phyloP scores from a whole-genome alignment of 35 echinoderm and acorn worm species.

The Heliocidaris tuberculata region DNA sequence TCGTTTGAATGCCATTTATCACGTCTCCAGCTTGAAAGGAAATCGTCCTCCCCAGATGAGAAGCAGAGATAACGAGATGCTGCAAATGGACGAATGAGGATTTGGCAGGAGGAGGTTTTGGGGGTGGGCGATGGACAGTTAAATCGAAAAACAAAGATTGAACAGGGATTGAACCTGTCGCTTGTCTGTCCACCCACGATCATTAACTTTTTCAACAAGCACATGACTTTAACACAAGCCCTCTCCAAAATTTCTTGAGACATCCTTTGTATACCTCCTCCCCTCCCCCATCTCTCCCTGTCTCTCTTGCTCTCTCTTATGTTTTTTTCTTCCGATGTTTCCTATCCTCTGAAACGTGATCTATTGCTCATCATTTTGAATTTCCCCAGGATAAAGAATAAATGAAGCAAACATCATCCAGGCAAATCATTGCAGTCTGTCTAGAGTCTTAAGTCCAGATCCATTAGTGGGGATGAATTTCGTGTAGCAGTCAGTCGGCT shows the following conservation, averaged over 20 bases:
- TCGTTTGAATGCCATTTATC: conserved; percentile 17
- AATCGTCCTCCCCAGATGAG: not conserved
- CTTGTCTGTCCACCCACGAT: conserved; percentile 6
- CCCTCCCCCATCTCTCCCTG: not conserved
- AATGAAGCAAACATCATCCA: conserved; percentile 11
- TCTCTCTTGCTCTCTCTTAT: not conserved
- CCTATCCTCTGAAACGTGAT: not conserved
- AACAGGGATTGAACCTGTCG: not conserved
- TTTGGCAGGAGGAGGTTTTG: not conserved
- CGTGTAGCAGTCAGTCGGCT: not conserved
- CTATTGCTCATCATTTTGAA: conserved; percentile 11
- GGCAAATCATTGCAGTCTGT: conserved; percentile 8
- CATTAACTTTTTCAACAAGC: not conserved
- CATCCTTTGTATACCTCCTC: not conserved
- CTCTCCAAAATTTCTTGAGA: not conserved
- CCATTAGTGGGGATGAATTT: conserved; percentile 11
- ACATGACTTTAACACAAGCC: not conserved
- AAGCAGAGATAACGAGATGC: conserved; percentile 8
- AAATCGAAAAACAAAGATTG: not conserved
- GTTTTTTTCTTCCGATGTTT: not conserved
- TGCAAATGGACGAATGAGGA: conserved; percentile 2
- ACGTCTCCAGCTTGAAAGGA: not conserved
- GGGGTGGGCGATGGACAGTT: not conserved
- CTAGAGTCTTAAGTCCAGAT: conserved; percentile 16
- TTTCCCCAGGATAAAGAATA: conserved; percentile 3